A percentile compares a stretch with the other conserved stretches of the same genome.
phyloP scores from a whole-genome alignment of 92 coral and sea anemone species.

The Zoanthus sociatus region DNA sequence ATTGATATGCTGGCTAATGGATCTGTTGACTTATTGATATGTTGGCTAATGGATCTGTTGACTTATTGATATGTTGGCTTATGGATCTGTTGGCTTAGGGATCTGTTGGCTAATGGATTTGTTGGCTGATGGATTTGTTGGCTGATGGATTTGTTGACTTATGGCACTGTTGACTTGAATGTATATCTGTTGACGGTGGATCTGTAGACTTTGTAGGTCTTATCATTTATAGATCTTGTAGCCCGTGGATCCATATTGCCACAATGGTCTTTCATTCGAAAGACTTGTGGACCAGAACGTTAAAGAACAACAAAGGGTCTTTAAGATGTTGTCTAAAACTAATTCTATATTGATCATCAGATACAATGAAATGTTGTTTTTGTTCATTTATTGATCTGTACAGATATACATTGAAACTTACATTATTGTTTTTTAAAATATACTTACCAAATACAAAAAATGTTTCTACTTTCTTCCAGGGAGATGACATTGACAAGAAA shows the following conservation, averaged over 20 bases:
- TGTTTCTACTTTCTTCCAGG: constrained; percentile 42
- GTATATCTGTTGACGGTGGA: neutral
- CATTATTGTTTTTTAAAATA: no score
- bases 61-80: neutral
- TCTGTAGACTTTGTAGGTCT: neutral
- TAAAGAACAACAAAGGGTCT: no score
- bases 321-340: no score
- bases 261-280: no score
- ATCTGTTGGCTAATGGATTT: neutral
- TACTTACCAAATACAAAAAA: no score
- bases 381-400: no score
- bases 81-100: neutral
- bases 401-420: no score
- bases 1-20: neutral
- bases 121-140: neutral
- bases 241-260: neutral
- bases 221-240: neutral
- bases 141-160: neutral
- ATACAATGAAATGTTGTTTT: no score
- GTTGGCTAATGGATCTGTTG: neutral
- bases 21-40: neutral
- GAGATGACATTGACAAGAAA: constrained; percentile 80
- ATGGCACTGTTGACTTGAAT: neutral
- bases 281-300: no score
- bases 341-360: no score